Percentiles rank a stretch among this genome's conserved stretches.
phyloP scores from a whole-genome alignment of 2,888 invertebrate species.

The Drosophila suboccidentalis region DNA sequence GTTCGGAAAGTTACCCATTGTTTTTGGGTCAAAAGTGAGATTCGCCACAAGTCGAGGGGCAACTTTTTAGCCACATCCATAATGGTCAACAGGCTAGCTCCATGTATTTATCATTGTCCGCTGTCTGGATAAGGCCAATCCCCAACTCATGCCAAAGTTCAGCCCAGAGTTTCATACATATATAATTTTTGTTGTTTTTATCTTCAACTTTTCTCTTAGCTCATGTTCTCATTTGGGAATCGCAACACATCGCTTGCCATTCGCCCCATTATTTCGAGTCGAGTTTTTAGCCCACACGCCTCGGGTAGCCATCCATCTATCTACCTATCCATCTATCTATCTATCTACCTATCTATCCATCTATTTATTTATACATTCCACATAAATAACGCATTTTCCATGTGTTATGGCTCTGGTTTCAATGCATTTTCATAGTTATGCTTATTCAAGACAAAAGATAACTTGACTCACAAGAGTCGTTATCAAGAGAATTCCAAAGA shows the following conservation, averaged over 20 bases:
- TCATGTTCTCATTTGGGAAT: slow-evolving; percentile 25
- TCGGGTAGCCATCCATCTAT: slow-evolving; percentile 16
- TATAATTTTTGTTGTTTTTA: not conserved
- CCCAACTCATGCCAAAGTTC: slow-evolving; percentile 43
- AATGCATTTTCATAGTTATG: slow-evolving; percentile 12
- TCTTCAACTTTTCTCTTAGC: slow-evolving; percentile 14
- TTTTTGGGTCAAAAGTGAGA: slow-evolving; percentile 75
- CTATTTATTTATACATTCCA: not conserved
- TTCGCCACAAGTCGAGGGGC: slow-evolving; percentile 43
- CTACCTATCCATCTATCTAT: not conserved
- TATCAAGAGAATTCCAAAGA: not conserved
- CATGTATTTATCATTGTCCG: slow-evolving; percentile 47
- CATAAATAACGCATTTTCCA: not conserved
- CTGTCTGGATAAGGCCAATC: not conserved
- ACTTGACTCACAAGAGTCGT: not conserved
- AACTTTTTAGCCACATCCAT: slow-evolving; percentile 21
- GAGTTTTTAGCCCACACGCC: slow-evolving; percentile 19
- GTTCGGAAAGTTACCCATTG: slow-evolving; percentile 51
- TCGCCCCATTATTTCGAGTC: slow-evolving; percentile 19
- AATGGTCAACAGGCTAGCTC: slow-evolving; percentile 20
- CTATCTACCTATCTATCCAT: not conserved
- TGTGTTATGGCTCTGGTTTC: slow-evolving; percentile 5
- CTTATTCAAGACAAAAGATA: slow-evolving; percentile 17
- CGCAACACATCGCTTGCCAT: slow-evolving; percentile 17
- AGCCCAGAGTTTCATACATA: not conserved